Evolutionary conservation across 1,140 invertebrate species (phyloP).

Genomic region (Magallana gigas): DNA sequence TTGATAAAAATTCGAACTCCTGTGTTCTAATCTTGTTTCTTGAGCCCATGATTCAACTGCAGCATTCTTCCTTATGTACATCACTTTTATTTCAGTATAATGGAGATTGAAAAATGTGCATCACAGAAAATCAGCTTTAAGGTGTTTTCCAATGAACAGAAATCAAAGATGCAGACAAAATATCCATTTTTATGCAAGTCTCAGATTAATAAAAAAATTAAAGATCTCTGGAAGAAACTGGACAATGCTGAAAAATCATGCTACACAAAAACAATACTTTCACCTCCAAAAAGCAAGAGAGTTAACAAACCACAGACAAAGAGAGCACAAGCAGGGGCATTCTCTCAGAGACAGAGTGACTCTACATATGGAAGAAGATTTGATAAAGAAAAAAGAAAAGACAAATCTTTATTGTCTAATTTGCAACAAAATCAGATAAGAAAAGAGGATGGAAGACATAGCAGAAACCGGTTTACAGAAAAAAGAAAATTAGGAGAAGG

Average conservation of each 20-base stretch:
- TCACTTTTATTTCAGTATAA: background rate
- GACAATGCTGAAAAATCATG: background rate
- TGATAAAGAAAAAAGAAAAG: background rate
- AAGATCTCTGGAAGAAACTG: conserved; percentile 66
- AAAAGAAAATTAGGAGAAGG: no score
- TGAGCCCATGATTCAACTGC: no score
- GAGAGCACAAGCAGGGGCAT: background rate
- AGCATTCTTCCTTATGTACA: no score
- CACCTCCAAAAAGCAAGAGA: conserved; percentile 3
- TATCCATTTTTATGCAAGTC: conserved; percentile 69
- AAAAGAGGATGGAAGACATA: no score
- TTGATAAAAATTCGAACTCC: no score
- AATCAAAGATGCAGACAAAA: conserved; percentile 52
- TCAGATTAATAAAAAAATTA: conserved; percentile 68
- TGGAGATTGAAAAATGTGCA: background rate
- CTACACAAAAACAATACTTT: conserved; percentile 53
- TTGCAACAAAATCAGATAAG: no score
- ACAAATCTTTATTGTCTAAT: background rate
- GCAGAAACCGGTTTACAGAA: no score
- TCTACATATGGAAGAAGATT: no score
- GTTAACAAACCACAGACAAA: conserved; percentile 30
- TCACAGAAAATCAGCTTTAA: conserved; percentile 58
- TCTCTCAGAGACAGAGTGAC: no score
- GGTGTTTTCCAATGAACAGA: conserved; percentile 61
- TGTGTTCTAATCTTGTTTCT: no score